Conservation (phyloP, 1,140 invertebrate species). For the Lasioglossum baleicum region DNA sequence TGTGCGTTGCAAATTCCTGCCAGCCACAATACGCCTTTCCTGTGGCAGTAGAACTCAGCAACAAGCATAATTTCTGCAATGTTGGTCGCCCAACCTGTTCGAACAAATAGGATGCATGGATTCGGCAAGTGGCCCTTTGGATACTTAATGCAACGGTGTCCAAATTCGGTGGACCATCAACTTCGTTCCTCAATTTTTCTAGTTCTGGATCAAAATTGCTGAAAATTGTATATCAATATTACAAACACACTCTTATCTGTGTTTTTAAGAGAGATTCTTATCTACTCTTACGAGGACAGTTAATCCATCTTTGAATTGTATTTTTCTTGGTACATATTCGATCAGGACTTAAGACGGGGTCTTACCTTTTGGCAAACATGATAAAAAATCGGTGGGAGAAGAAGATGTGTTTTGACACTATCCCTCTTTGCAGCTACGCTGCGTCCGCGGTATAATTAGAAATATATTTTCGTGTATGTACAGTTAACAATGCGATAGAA, state of each 20-base stretch:
- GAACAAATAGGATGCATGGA: conserved; percentile 70
- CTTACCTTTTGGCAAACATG: conserved; percentile 52
- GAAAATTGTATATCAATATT: conserved; percentile 21
- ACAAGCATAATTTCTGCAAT: conserved; percentile 67
- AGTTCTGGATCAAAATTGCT: conserved; percentile 66
- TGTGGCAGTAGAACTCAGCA: conserved; percentile 67
- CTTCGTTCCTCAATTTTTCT: conserved; percentile 66
- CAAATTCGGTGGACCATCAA: conserved; percentile 65
- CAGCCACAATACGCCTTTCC: conserved; percentile 68
- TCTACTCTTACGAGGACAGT: neutral
- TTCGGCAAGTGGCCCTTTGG: conserved; percentile 48
- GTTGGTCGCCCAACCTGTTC: conserved; percentile 61
- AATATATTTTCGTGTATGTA: neutral
- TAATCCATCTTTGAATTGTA: neutral
- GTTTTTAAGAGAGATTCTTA: neutral
- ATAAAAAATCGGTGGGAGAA: neutral
- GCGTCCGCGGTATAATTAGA: neutral
- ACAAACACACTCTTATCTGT: neutral
- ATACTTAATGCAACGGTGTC: conserved; percentile 58
- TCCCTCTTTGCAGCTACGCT: neutral
- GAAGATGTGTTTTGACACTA: neutral
- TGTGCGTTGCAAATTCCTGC: conserved; percentile 68
- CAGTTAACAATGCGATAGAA: neutral
- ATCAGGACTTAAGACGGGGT: neutral
- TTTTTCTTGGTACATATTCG: neutral